Evolutionary conservation across 2,888 invertebrate species (phyloP), one percentile per base, ranked within the genome.

Genomic region (Aplocera efformata): DNA sequence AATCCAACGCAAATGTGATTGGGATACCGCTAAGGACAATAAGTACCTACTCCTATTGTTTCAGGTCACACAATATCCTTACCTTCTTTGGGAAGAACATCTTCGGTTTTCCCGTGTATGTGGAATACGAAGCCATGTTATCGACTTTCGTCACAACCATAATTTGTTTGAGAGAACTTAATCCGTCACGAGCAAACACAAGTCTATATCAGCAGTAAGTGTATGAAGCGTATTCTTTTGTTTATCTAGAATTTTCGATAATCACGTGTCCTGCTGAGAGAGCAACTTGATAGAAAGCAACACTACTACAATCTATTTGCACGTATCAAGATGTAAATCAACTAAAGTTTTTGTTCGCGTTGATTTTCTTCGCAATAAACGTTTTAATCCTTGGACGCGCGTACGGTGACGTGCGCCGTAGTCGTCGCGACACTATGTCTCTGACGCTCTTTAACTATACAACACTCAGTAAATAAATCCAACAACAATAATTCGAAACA

Each of bases 41-140:
- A n/a, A n/a, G n/a, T n/a, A n/a, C 13, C 13, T 17, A 5, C 13
- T 2, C 2, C 2, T 17, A 17, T 17, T n/a, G 5, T 17, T 17
- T 17, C 13, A 17, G 5, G 13, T 3, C 13, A 17, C 13, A 2
- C 26, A 10, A 1, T 20, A 20, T 13, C 30, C 82, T 81, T 75
- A 85, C 88, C 88, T 88, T 86, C 81, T 88, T 85, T 57, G 85
- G 86, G 61, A 82, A 86, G 72, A 86, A 83, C 50, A 85, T 84
- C 76, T 86, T 88, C 52, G 88, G 88, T 84, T 84, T 85, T 77
- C 86, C 86, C 61, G 85, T 82, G 60, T 80, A 86, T 53, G 88
- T 79, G 66, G 85, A 78, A 61, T 85, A 88, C 62, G 85, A 85
- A 67, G 86, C 81, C 88, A 88, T 88, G 54, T 86, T 86, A 74